These are phyloP conservation scores for Mesochorus sp. DNA, from an alignment of 2,888 invertebrate genomes.

Conservation along the genomic window DNA sequence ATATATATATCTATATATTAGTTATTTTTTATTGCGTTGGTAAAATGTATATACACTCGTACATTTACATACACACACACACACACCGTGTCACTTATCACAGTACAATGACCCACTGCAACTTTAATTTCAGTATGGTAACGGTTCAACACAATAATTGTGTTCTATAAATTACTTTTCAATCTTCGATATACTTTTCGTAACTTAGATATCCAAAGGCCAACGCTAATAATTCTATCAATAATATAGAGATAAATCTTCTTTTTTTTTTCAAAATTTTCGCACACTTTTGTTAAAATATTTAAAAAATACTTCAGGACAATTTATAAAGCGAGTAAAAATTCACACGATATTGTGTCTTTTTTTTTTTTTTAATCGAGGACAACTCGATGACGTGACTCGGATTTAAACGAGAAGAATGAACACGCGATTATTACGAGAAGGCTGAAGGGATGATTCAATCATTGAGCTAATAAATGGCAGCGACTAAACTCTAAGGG, in stretches of 20 bases:
- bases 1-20: constrained; percentile 71
- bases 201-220: background rate
- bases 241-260: too few relatives aligned
- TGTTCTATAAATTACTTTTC: background rate
- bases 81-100: constrained; percentile 60
- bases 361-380: too few relatives aligned
- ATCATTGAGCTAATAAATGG: background rate
- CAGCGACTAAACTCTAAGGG: background rate
- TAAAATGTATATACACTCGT: constrained; percentile 62
- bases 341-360: too few relatives aligned
- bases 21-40: constrained; percentile 72
- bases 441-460: too few relatives aligned
- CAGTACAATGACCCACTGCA: constrained; percentile 57
- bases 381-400: too few relatives aligned
- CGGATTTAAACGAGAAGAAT: too few relatives aligned
- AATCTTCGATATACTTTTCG: background rate
- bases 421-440: too few relatives aligned
- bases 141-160: background rate
- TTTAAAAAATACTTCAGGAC: too few relatives aligned
- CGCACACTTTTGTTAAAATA: constrained; percentile 3
- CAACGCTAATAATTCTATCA: too few relatives aligned
- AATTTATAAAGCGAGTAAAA: too few relatives aligned
- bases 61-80: constrained; percentile 28
- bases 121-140: constrained; percentile 17
- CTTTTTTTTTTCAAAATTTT: too few relatives aligned